A percentile compares a stretch with the other conserved stretches of the same genome.
These are phyloP conservation scores for Epizoanthus stellaris DNA, from an alignment of 92 coral and sea anemone genomes.

Conservation along the genomic window DNA sequence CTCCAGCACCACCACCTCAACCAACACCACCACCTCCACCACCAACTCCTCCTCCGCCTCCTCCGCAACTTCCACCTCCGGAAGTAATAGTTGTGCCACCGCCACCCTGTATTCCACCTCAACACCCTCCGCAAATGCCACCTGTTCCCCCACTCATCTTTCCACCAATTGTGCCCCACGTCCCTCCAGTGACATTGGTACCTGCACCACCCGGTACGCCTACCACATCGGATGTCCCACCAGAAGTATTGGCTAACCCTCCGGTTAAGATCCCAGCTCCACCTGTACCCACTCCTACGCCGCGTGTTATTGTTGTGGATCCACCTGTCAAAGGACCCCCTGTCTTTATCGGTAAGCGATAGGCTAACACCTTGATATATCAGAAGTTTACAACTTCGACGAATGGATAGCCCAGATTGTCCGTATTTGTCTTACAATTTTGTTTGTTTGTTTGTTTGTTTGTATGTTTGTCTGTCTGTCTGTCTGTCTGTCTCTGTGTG, in stretches of 20 bases:
- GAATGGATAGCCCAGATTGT: not conserved
- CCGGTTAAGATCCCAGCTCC: constrained; percentile 35
- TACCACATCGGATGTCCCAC: constrained; percentile 8
- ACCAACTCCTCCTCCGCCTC: not conserved
- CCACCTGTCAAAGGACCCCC: constrained; percentile 28
- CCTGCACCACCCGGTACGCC: constrained; percentile 1
- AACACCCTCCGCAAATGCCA: not conserved
- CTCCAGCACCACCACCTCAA: too few relatives aligned
- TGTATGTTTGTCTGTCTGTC: too few relatives aligned
- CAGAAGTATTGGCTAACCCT: constrained; percentile 20
- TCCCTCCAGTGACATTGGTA: constrained; percentile 7
- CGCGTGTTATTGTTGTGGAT: constrained; percentile 8
- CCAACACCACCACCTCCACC: too few relatives aligned
- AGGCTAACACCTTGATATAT: not conserved
- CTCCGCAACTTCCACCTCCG: not conserved
- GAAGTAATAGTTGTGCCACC: constrained; percentile 5
- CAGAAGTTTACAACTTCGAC: not conserved
- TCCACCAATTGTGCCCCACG: constrained; percentile 10
- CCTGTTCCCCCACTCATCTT: not conserved
- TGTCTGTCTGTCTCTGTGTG: too few relatives aligned
- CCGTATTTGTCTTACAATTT: too few relatives aligned
- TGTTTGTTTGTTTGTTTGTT: too few relatives aligned
- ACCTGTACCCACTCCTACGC: constrained; percentile 1
- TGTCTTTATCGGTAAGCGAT: constrained; percentile 9
- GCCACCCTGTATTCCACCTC: constrained; percentile 25